Percentiles rank a stretch among this genome's conserved stretches.
phyloP scores from a whole-genome alignment of 2,797 vertebrate species.

The Nothura maculosa region DNA sequence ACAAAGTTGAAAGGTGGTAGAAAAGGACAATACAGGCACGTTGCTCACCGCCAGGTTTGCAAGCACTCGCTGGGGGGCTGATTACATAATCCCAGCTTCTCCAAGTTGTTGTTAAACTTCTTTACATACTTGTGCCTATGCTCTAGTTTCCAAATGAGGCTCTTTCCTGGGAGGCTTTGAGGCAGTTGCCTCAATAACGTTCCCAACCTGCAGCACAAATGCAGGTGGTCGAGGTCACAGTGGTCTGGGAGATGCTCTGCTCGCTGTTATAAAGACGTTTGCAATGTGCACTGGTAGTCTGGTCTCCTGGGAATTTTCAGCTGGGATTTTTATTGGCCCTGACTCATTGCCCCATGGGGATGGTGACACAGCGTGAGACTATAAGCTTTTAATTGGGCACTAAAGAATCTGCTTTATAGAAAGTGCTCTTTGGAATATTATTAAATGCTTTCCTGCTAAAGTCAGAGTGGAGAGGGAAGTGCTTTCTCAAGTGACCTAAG shows the following conservation, averaged over 20 bases:
- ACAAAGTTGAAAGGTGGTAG: neutral
- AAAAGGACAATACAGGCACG: neutral
- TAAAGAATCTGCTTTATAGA: neutral
- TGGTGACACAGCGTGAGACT: neutral
- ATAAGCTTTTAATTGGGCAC: neutral
- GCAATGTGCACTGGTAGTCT: neutral
- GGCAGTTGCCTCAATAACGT: neutral
- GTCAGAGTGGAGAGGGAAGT: neutral
- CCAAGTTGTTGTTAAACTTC: neutral
- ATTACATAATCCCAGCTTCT: neutral
- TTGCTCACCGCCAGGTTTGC: neutral
- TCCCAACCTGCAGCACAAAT: neutral
- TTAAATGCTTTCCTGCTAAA: neutral
- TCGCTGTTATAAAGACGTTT: neutral
- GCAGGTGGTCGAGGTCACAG: neutral
- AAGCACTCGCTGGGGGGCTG: neutral
- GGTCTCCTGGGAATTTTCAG: neutral
- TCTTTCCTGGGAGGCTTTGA: neutral
- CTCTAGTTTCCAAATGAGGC: rapidly evolving
- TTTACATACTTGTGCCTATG: neutral
- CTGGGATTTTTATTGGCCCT: neutral
- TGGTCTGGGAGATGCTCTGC: neutral
- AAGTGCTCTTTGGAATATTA: neutral
- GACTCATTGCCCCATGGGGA: neutral
- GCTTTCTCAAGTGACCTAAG: neutral